Conservation (phyloP, 2,888 invertebrate genomes). For the Euproctis similis region DNA sequence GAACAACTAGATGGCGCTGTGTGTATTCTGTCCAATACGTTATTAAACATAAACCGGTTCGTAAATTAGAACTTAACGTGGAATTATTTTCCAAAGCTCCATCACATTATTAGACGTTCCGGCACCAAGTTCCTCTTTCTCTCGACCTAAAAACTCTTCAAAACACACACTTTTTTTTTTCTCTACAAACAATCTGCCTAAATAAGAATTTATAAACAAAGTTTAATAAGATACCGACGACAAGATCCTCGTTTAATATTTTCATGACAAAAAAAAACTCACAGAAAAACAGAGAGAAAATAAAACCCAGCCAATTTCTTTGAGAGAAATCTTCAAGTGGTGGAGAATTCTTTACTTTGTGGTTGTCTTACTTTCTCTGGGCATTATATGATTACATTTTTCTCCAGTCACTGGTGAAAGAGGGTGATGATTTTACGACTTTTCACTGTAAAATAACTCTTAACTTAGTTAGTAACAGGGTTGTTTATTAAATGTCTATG, state of each 20-base stretch:
- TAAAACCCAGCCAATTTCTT: conserved; percentile 14
- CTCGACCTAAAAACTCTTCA: too few species aligned
- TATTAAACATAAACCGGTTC: too few species aligned
- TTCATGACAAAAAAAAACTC: conserved; percentile 6
- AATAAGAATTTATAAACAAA: conserved; percentile 6
- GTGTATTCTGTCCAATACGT: too few species aligned
- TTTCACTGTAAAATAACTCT: conserved; percentile 21
- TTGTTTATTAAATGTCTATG: conserved; percentile 22
- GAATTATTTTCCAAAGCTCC: too few species aligned
- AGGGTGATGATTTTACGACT: conserved; percentile 11
- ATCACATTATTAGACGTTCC: too few species aligned
- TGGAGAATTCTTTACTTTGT: conserved; percentile 32
- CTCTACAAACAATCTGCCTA: too few species aligned
- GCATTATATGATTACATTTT: conserved; percentile 39
- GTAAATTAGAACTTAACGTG: too few species aligned
- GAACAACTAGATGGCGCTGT: too few species aligned
- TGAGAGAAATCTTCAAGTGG: conserved; percentile 28
- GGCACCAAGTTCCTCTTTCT: too few species aligned
- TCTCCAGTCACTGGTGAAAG: conserved; percentile 23
- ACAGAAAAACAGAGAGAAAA: conserved; percentile 6
- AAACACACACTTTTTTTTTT: too few species aligned
- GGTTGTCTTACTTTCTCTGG: conserved; percentile 34
- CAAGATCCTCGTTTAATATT: conserved; percentile 5
- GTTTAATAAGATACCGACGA: conserved; percentile 9
- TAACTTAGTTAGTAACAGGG: conserved; percentile 16